Evolutionary conservation across 1,140 invertebrate species (phyloP).

Genomic region (Drosophila tani): DNA sequence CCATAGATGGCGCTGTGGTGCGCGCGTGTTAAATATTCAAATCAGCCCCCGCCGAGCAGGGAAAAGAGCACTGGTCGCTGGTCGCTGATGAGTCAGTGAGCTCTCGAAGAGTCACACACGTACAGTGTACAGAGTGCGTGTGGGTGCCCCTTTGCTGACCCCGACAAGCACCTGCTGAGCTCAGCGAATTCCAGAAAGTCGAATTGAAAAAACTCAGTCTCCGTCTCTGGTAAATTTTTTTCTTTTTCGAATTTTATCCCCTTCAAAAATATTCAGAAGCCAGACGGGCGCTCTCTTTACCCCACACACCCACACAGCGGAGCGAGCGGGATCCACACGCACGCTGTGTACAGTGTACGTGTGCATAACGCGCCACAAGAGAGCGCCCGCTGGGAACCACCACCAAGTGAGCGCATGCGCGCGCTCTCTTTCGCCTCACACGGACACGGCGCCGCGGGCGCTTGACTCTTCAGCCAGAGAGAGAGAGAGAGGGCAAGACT

Average conservation of each 20-base stretch:
- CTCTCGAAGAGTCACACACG: constrained; percentile 39
- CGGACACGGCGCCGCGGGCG: constrained; percentile 35
- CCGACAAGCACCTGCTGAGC: constrained; percentile 58
- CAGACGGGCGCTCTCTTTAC: constrained; percentile 40
- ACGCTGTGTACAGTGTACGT: constrained; percentile 65
- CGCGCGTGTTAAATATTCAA: constrained; percentile 68
- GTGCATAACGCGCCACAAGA: constrained; percentile 72
- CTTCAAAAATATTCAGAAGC: constrained; percentile 5
- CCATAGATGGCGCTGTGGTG: constrained; percentile 73
- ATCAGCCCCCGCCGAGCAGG: constrained; percentile 61
- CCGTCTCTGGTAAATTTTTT: not conserved
- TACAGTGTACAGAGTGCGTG: constrained; percentile 45
- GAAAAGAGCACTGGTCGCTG: constrained; percentile 9
- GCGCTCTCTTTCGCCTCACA: constrained; percentile 45
- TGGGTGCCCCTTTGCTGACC: constrained; percentile 21
- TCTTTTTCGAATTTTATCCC: not conserved
- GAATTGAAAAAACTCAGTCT: constrained; percentile 1
- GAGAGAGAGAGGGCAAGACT: constrained; percentile 63
- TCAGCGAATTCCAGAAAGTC: constrained; percentile 23
- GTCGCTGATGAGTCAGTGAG: constrained; percentile 26
- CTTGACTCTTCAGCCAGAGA: constrained; percentile 61
- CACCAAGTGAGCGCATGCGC: constrained; percentile 46
- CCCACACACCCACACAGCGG: constrained; percentile 5
- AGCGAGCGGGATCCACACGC: constrained; percentile 42
- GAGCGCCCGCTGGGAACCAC: constrained; percentile 48